Conservation (phyloP, 2,113 vertebrate genomes). For the Sardina pilchardus region DNA sequence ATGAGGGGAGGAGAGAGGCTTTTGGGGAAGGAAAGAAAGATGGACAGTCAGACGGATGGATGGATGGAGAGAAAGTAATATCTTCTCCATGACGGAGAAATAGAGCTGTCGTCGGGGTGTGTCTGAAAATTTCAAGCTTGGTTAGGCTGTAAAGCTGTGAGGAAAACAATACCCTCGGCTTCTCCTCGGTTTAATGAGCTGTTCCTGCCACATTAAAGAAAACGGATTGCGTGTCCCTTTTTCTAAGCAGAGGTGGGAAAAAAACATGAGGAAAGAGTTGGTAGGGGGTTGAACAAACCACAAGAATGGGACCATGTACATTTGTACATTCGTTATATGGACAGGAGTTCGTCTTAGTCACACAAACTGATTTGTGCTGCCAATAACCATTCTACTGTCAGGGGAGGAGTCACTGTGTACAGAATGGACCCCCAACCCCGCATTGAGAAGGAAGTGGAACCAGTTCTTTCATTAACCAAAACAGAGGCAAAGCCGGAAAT, state of each 20-base stretch:
- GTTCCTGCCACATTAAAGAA: conserved; percentile 21
- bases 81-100: background rate
- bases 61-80: background rate
- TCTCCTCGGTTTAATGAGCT: conserved; percentile 21
- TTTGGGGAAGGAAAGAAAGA: background rate
- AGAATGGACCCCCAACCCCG: background rate
- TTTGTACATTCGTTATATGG: background rate
- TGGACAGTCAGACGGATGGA: background rate
- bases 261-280: background rate
- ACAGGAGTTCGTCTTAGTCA: background rate
- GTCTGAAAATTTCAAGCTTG: conserved; percentile 15
- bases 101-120: background rate
- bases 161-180: background rate
- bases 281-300: background rate
- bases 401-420: background rate
- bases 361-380: background rate
- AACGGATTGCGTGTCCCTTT: conserved; percentile 4
- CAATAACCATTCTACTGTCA: background rate
- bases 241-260: background rate
- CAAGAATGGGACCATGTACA: background rate
- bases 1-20: background rate
- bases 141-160: conserved; percentile 15
- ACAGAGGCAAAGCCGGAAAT: background rate
- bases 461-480: background rate
- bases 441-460: background rate